Percentiles rank a stretch among this genome's conserved stretches.
phyloP scores from a whole-genome alignment of 2,888 invertebrate genomes.

The Tromatobia lineatoria region DNA sequence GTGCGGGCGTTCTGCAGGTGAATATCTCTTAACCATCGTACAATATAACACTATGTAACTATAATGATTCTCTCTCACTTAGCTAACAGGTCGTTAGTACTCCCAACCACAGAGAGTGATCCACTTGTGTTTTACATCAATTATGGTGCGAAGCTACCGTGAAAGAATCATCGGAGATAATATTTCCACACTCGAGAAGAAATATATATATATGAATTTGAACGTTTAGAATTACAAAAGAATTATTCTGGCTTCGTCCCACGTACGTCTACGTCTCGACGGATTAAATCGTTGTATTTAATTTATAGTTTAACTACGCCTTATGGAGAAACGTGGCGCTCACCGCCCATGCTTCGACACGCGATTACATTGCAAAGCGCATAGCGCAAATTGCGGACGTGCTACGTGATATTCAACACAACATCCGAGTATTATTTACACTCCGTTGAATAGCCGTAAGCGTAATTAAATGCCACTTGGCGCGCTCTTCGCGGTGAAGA shows the following conservation, averaged over 20 bases:
- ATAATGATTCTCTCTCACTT: conserved; percentile 9
- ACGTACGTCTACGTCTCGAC: conserved; percentile 34
- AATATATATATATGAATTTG: conserved; percentile 7
- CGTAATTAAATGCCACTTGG: not conserved
- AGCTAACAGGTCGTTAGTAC: conserved; percentile 33
- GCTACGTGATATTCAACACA: conserved; percentile 21
- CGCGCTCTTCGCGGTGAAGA: no score
- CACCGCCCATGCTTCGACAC: conserved; percentile 8
- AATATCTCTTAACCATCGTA: conserved; percentile 28
- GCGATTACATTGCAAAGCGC: conserved; percentile 1
- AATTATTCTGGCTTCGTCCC: conserved; percentile 18
- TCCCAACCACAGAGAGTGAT: not conserved
- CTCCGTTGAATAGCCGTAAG: conserved; percentile 32
- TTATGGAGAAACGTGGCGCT: conserved; percentile 28
- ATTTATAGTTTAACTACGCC: conserved; percentile 28
- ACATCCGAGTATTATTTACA: conserved; percentile 38
- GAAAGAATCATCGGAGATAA: conserved; percentile 54
- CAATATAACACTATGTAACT: conserved; percentile 42
- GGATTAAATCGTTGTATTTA: conserved; percentile 50
- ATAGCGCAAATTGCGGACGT: not conserved
- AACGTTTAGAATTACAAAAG: conserved; percentile 33
- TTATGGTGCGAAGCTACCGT: conserved; percentile 53
- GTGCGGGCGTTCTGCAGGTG: conserved; percentile 36
- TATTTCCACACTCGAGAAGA: conserved; percentile 58
- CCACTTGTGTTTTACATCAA: conserved; percentile 50